These are phyloP conservation scores for mouse (Mus musculus) DNA, from an alignment of 2,113 vertebrate genomes.

Conservation along the genomic window DNA sequence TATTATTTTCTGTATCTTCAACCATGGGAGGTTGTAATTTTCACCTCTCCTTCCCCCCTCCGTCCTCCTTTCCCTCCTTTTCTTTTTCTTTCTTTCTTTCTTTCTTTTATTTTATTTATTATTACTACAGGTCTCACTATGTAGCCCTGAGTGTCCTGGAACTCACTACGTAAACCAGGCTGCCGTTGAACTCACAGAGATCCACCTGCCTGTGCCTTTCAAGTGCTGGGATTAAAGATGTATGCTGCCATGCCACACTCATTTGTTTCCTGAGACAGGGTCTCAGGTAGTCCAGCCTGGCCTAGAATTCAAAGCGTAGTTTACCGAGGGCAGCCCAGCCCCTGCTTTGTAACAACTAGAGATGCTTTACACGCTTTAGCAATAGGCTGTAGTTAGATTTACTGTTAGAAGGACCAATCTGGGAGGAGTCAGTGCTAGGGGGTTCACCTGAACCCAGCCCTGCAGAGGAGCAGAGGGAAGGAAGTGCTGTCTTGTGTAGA, in stretches of 20 bases:
- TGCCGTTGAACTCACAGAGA: neutral
- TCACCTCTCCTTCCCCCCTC: neutral
- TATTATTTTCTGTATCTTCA: neutral
- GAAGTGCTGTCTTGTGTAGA: too few species aligned
- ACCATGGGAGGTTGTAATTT: neutral
- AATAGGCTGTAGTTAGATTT: neutral
- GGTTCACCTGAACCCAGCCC: neutral
- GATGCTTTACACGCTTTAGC: neutral
- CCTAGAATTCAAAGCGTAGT: neutral
- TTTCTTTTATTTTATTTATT: neutral
- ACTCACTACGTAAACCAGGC: neutral
- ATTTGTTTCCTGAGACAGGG: neutral
- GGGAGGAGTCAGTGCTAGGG: too few species aligned
- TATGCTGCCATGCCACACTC: neutral
- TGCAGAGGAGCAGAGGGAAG: too few species aligned
- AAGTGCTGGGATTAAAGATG: neutral
- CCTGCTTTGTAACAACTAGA: neutral
- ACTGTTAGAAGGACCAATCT: neutral
- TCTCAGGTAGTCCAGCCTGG: neutral
- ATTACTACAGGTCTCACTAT: neutral
- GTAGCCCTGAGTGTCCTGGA: neutral
- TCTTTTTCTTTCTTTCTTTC: neutral
- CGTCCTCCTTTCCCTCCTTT: neutral
- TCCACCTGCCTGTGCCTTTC: neutral
- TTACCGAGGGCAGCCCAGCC: neutral